Percentiles rank a stretch among this genome's conserved stretches.
Conservation (phyloP, 2,113 vertebrate genomes). For the Azemiops feae region DNA sequence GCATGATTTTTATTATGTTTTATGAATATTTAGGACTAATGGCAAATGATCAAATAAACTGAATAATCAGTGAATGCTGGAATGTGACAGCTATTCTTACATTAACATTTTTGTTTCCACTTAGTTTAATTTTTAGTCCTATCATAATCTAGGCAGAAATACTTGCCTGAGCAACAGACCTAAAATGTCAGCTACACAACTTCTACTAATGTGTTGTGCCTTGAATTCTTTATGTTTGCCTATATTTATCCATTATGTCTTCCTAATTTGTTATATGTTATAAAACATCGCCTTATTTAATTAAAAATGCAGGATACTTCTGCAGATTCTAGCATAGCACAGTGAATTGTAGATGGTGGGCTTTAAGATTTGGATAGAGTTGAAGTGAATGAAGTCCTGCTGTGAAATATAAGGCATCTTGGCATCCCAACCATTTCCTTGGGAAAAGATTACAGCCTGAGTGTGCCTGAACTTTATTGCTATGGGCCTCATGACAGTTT, state of each 20-base stretch:
- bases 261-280: conserved; percentile 54
- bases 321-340: conserved; percentile 67
- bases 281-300: conserved; percentile 59
- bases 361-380: conserved; percentile 81
- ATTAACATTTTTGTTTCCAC: conserved; percentile 48
- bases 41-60: neutral
- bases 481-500: conserved; percentile 84
- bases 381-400: conserved; percentile 81
- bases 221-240: conserved; percentile 51
- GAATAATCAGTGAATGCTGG: neutral
- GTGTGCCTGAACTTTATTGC: conserved; percentile 85
- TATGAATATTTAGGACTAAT: neutral
- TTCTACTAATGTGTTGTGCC: conserved; percentile 51
- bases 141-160: conserved; percentile 49
- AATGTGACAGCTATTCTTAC: conserved; percentile 52
- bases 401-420: conserved; percentile 87
- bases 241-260: neutral
- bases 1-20: neutral
- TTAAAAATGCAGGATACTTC: conserved; percentile 67
- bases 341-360: conserved; percentile 80
- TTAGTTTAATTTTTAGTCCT: conserved; percentile 61
- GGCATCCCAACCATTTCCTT: conserved; percentile 98
- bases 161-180: conserved; percentile 46
- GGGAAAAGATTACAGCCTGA: conserved; percentile 87
- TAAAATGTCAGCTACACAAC: conserved; percentile 47